phyloP scores from a whole-genome alignment of 2,797 vertebrate species.

The Lagodon rhomboides region DNA sequence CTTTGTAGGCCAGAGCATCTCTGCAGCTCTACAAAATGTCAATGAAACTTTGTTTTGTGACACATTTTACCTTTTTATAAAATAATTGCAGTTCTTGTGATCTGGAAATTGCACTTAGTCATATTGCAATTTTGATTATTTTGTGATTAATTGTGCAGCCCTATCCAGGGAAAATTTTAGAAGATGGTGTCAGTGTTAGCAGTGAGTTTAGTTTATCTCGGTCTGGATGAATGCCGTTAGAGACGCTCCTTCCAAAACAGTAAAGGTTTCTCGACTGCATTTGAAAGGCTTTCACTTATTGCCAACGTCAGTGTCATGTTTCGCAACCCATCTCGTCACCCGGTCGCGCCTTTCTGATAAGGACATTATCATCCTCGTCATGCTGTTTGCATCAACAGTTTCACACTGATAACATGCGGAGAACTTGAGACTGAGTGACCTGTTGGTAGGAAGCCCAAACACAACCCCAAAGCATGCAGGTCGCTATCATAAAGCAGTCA shows the following conservation, averaged over 20 bases:
- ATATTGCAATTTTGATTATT: too few relatives aligned
- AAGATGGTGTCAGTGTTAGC: too few relatives aligned
- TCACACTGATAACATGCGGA: background rate
- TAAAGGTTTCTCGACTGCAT: background rate
- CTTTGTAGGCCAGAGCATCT: too few relatives aligned
- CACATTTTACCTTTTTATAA: too few relatives aligned
- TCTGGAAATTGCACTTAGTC: too few relatives aligned
- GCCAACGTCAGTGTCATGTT: background rate
- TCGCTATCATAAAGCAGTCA: background rate
- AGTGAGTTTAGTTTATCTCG: background rate
- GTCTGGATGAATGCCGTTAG: background rate
- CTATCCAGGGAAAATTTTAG: too few relatives aligned
- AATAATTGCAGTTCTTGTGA: too few relatives aligned
- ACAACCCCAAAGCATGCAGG: background rate
- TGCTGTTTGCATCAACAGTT: slow-evolving; percentile 3
- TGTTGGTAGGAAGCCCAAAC: background rate
- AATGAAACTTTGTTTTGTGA: too few relatives aligned
- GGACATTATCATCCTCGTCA: background rate
- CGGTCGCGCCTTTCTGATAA: slow-evolving; percentile 8
- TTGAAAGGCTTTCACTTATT: background rate
- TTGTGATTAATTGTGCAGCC: too few relatives aligned
- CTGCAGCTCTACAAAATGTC: too few relatives aligned
- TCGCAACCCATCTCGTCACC: slow-evolving; percentile 3
- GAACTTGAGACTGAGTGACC: background rate
- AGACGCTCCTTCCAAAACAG: background rate